Evolutionary conservation across 2,888 invertebrate species (phyloP).

Genomic region (Hyposoter dolosus): DNA sequence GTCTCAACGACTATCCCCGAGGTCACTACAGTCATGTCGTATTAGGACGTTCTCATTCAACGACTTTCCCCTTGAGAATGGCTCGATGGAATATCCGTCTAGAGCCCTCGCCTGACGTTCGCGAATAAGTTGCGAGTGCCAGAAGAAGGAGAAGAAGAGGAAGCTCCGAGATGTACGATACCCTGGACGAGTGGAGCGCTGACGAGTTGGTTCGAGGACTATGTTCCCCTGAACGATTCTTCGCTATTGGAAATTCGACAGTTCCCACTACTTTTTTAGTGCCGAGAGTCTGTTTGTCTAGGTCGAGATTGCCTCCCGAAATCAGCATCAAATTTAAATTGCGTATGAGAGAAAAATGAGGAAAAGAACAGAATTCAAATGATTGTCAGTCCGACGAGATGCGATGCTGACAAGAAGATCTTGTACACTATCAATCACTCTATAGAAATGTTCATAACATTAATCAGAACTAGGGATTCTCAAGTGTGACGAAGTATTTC

Average conservation of each 20-base stretch:
- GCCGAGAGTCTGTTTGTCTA: slow-evolving; percentile 12
- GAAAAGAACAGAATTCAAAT: neutral
- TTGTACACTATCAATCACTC: slow-evolving; percentile 11
- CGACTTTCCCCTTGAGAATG: slow-evolving; percentile 39
- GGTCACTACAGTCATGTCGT: slow-evolving; percentile 25
- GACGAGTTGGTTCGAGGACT: slow-evolving; percentile 45
- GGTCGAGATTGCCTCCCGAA: neutral
- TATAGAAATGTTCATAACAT: neutral
- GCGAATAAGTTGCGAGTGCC: slow-evolving; percentile 50
- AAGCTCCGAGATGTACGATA: neutral
- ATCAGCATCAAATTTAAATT: neutral
- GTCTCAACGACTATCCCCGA: neutral
- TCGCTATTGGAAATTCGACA: slow-evolving; percentile 12
- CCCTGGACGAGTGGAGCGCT: neutral
- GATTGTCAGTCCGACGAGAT: neutral
- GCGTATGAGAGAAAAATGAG: neutral
- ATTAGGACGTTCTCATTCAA: slow-evolving; percentile 42
- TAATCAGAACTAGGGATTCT: slow-evolving; percentile 12
- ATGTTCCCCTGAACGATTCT: slow-evolving; percentile 37
- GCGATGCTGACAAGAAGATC: neutral
- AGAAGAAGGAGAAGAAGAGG: neutral
- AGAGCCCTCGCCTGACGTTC: slow-evolving; percentile 16
- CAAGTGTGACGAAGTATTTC: slow-evolving; percentile 60
- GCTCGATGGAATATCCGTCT: slow-evolving; percentile 15
- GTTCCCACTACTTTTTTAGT: slow-evolving; percentile 17